These are phyloP conservation scores for Euzophera pinguis DNA, from an alignment of 2,888 invertebrate genomes.

Conservation along the genomic window DNA sequence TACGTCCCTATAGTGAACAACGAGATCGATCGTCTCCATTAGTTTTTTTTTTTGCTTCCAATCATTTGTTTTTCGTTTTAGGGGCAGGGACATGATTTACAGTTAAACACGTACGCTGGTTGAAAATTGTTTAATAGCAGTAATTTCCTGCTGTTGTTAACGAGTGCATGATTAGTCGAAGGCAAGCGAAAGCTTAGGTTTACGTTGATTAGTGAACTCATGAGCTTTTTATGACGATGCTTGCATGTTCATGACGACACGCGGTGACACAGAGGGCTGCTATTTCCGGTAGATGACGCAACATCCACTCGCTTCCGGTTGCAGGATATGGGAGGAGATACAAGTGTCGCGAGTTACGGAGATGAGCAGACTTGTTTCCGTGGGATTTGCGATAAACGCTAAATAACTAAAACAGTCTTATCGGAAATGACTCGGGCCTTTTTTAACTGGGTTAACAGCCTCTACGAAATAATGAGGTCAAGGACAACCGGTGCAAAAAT, in stretches of 20 bases:
- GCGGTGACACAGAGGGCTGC: conserved; percentile 72
- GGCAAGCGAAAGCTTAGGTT: conserved; percentile 11
- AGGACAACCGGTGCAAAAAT: not conserved
- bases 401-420: not conserved
- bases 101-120: conserved; percentile 37
- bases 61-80: conserved; percentile 37
- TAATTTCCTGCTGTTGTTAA: conserved; percentile 40
- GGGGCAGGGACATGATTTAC: conserved; percentile 34
- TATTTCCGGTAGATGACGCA: conserved; percentile 74
- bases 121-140: conserved; percentile 39
- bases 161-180: conserved; percentile 19
- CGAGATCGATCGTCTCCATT: conserved; percentile 50
- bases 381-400: conserved; percentile 49
- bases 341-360: conserved; percentile 46
- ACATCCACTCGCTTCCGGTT: conserved; percentile 70
- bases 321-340: conserved; percentile 67
- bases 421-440: not conserved
- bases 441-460: not conserved
- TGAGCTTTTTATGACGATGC: conserved; percentile 24
- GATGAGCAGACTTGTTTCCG: conserved; percentile 57
- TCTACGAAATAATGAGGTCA: not conserved
- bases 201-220: conserved; percentile 26
- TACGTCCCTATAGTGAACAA: conserved; percentile 28
- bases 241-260: conserved; percentile 26
- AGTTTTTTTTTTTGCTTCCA: conserved; percentile 48